Evolutionary conservation across 2,113 vertebrate genomes (phyloP).

Genomic region (Mustelus asterias): DNA sequence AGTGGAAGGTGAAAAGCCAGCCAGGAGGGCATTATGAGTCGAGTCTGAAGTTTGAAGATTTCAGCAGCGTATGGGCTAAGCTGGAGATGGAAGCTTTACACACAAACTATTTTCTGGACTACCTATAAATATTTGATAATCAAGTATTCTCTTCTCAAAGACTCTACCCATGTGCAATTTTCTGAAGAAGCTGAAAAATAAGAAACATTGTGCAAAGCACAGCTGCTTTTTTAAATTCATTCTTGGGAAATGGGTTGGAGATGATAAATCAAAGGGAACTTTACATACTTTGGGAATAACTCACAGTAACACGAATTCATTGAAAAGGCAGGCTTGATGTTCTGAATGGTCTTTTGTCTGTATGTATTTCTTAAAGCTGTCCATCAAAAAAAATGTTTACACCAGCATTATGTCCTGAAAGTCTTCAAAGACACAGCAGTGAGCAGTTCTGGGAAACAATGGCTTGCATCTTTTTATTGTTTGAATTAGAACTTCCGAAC

Average conservation of each 20-base stretch:
- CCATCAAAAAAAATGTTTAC: background rate
- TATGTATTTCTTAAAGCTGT: background rate
- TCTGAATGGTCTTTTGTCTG: background rate
- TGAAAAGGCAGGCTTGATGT: background rate
- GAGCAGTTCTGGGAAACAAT: background rate
- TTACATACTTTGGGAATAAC: background rate
- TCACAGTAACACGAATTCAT: background rate
- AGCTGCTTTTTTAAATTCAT: background rate
- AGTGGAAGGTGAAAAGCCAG: background rate
- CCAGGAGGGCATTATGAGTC: background rate
- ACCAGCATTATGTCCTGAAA: background rate
- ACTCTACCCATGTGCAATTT: background rate
- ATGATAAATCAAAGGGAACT: background rate
- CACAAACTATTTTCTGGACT: background rate
- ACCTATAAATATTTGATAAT: background rate
- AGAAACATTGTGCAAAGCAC: background rate
- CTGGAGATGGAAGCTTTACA: background rate
- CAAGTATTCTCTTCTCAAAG: background rate
- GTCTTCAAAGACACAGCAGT: background rate
- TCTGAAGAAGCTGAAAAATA: background rate
- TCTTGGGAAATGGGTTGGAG: background rate
- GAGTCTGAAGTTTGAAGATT: background rate
- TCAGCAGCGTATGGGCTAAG: background rate
- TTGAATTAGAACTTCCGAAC: background rate
- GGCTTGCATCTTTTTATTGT: background rate